Evolutionary conservation across 2,888 invertebrate genomes (phyloP).

Genomic region (Drosophila subsilvestris): DNA sequence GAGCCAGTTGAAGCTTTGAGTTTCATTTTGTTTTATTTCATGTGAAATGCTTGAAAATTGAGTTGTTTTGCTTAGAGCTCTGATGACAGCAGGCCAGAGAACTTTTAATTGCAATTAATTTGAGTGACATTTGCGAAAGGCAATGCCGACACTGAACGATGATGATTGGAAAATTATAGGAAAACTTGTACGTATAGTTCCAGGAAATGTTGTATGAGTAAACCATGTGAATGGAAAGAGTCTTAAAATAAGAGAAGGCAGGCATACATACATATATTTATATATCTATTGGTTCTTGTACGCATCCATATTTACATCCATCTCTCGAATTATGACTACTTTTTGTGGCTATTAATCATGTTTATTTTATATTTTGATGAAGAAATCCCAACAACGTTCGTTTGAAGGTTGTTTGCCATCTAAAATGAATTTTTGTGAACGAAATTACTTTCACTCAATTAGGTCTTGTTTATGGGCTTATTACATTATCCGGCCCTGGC

Average conservation of each 20-base stretch:
- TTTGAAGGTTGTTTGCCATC: conserved; percentile 45
- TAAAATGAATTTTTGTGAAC: conserved; percentile 24
- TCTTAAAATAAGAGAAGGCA: neutral
- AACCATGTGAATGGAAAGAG: too few species aligned
- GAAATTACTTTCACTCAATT: conserved; percentile 65
- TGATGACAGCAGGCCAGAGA: conserved; percentile 18
- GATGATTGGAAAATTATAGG: neutral
- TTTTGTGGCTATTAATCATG: conserved; percentile 49
- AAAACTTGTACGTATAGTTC: neutral
- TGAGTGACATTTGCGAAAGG: conserved; percentile 63
- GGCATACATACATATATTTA: neutral
- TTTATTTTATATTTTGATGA: conserved; percentile 36
- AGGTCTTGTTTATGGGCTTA: conserved; percentile 34
- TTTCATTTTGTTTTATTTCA: neutral
- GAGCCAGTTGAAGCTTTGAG: neutral
- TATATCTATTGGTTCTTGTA: neutral
- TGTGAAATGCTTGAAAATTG: conserved; percentile 20
- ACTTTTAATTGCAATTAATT: conserved; percentile 65
- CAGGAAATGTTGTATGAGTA: neutral
- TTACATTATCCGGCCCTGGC: conserved; percentile 11
- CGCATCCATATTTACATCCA: conserved; percentile 26
- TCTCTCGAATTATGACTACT: conserved; percentile 37
- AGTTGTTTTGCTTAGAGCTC: conserved; percentile 33
- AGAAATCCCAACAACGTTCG: conserved; percentile 6
- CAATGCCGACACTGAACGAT: neutral